Base-by-base conservation (phyloP, 2,113 vertebrate species). In the Okapia johnstoni region DNA sequence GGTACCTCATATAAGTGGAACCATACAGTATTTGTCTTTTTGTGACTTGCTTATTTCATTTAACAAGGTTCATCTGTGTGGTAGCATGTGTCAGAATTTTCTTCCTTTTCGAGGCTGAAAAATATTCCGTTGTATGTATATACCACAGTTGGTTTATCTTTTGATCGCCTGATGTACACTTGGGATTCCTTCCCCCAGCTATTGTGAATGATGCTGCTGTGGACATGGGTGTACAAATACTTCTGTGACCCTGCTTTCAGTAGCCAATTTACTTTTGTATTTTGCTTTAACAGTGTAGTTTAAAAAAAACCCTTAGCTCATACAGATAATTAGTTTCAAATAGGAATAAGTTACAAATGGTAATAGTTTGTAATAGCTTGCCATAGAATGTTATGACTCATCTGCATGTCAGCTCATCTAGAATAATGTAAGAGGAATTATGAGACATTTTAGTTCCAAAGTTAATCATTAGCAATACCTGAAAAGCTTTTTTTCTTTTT, bases 361-460 rank as follows among this genome's bases (percentile, higher is more conserved):
- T 76, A 86, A 76, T 61, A 73, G 16, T 87, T 93, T 87, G 66
- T 66, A 84, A 83, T 63, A 88, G 43, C 30, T 87, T 94, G 50
- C n/a, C 73, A 54, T 40, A 60, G 61, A 92, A 50, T 93, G 30
- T 93, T 63, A 48, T 60, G 76, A 83, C 70, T 96, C 70, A 77
- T 66, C n/a, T 83, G 55, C 83, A 79, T 87, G 61, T 70, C 79
- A 85, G 28, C 84, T 93, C 26, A 81, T 85, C 8, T 90, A 83
- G 73, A 93, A 46, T 90, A 57, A 50, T 57, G 8, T 40, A 88
- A 77, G 81, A 94, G 30, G 36, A 86, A 61, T 96, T 79, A 57
- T 81, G 92, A 96, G 50, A 94, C 57, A 88, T 90, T 95, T 86
- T 90, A 79, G 43, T 96, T 94, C 46, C 21, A 92, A 23, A 90